Evolutionary conservation across 2,113 vertebrate genomes (phyloP).

Genomic region (Forbesichthys papilliferus): DNA sequence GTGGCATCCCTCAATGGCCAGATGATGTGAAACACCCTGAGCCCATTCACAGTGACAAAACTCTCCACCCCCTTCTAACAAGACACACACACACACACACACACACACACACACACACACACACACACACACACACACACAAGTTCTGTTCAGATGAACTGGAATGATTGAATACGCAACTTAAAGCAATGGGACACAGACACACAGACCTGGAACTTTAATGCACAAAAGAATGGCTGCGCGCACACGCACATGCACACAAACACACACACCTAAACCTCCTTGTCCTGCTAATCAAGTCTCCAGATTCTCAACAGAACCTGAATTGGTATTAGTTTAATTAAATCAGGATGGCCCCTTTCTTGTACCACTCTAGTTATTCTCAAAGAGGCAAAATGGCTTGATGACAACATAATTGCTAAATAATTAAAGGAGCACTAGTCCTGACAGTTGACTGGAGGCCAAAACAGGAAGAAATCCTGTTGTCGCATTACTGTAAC

Average conservation of each 20-base stretch:
- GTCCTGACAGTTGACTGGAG: slow-evolving; percentile 28
- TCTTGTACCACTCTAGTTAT: slow-evolving; percentile 56
- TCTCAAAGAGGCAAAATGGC: slow-evolving; percentile 61
- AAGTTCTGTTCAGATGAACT: neutral
- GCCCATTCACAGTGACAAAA: slow-evolving; percentile 90
- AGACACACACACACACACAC: slow-evolving; percentile 52
- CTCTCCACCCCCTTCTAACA: slow-evolving; percentile 74
- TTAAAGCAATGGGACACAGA: too few species aligned
- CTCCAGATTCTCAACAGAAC: slow-evolving; percentile 54
- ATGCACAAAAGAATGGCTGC: slow-evolving; percentile 3
- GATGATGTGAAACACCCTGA: slow-evolving; percentile 91
- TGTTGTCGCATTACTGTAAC: too few species aligned
- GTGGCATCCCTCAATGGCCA: slow-evolving; percentile 87
- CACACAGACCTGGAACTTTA: slow-evolving; percentile 20
- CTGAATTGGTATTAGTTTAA: slow-evolving; percentile 77
- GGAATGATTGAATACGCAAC: neutral
- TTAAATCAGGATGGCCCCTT: slow-evolving; percentile 63
- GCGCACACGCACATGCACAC: slow-evolving; percentile 21
- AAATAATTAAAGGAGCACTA: slow-evolving; percentile 65
- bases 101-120: slow-evolving; percentile 25
- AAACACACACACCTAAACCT: neutral
- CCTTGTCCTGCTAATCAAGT: slow-evolving; percentile 50
- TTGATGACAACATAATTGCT: slow-evolving; percentile 72
- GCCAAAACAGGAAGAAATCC: slow-evolving; percentile 19
- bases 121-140: slow-evolving; percentile 48